Evolutionary conservation across 2,888 invertebrate genomes (phyloP).

Genomic region (Nematopogon swammerdamellus): DNA sequence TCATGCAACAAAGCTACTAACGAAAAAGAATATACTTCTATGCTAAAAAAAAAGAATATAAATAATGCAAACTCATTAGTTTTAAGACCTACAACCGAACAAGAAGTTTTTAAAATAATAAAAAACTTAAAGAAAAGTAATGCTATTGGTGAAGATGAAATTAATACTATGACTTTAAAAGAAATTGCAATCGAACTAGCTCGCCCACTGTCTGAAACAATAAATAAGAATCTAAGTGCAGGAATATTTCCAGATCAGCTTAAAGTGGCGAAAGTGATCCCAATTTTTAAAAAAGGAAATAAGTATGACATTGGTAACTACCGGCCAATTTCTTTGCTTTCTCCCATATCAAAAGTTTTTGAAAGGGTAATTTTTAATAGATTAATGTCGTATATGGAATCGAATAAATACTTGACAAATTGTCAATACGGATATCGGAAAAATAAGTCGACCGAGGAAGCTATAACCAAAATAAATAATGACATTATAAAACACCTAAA

Average conservation of each 20-base stretch:
- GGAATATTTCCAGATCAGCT: not conserved
- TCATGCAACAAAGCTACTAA: too few species aligned
- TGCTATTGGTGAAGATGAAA: too few species aligned
- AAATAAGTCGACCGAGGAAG: not conserved
- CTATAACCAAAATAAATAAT: not conserved
- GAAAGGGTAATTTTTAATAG: not conserved
- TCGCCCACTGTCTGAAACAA: too few species aligned
- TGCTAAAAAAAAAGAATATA: too few species aligned
- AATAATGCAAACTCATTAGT: too few species aligned
- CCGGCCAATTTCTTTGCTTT: not conserved
- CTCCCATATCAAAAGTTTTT: not conserved
- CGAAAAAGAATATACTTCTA: too few species aligned
- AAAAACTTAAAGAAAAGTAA: too few species aligned
- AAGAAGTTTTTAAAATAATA: too few species aligned
- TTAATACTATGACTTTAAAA: too few species aligned
- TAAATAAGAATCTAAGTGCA: too few species aligned
- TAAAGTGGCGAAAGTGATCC: not conserved
- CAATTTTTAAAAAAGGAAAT: not conserved
- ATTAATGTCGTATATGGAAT: not conserved
- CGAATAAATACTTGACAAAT: not conserved
- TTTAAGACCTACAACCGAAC: too few species aligned
- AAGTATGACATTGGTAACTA: not conserved
- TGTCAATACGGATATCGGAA: not conserved
- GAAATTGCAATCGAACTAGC: too few species aligned
- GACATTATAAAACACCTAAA: not conserved